These are phyloP conservation scores for Candoia aspera DNA, from an alignment of 2,113 vertebrate genomes.

Conservation along the genomic window DNA sequence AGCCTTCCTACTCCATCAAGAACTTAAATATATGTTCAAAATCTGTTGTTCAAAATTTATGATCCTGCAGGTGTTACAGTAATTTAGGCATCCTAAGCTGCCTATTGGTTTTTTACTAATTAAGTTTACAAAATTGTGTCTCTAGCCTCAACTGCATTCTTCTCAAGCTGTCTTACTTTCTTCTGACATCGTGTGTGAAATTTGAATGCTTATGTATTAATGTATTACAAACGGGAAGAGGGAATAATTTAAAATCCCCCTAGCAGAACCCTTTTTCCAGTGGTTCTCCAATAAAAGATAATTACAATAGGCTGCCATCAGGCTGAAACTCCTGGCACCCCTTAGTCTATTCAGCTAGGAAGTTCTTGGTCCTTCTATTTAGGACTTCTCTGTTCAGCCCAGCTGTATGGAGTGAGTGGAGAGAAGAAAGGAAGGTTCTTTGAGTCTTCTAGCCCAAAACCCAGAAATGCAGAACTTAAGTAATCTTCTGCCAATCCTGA, in stretches of 20 bases:
- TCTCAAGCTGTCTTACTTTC: accelerated
- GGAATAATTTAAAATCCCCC: not conserved
- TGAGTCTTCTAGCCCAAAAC: not conserved
- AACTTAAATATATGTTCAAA: too few species aligned
- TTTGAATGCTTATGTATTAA: not conserved
- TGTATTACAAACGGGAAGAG: not conserved
- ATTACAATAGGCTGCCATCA: not conserved
- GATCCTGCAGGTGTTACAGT: too few species aligned
- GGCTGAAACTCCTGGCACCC: not conserved
- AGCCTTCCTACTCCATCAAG: too few species aligned
- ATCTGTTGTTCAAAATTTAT: too few species aligned
- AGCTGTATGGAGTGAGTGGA: not conserved
- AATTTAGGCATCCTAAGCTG: too few species aligned
- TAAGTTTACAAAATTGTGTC: not conserved
- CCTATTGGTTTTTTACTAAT: not conserved
- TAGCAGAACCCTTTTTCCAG: not conserved
- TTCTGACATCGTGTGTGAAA: not conserved
- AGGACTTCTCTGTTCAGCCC: not conserved
- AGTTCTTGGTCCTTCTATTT: not conserved
- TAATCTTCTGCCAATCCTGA: not conserved
- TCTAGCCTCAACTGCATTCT: not conserved
- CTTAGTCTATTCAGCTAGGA: not conserved
- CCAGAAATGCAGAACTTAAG: not conserved
- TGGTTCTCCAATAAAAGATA: not conserved
- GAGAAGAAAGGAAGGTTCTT: not conserved